Base-by-base conservation (phyloP, 2,888 invertebrate species). In the Caradrina kadenii region DNA sequence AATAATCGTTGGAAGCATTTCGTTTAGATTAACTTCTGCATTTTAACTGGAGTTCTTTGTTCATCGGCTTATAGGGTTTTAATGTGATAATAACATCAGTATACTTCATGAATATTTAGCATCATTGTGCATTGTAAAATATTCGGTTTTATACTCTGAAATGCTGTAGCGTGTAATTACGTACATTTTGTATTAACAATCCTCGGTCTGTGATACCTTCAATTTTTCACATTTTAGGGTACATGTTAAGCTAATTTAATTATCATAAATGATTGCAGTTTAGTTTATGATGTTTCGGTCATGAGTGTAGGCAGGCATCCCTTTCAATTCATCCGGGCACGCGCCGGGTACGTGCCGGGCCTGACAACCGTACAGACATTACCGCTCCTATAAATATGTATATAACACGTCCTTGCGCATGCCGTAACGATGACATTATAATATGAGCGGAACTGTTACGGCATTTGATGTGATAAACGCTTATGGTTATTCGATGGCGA, bases 291-390 rank as follows among this genome's bases (percentile, higher is more conserved):
- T 82, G 76, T 72, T 61, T 73, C 67, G 72, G 77, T 79, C 71
- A 71, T 79, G 72, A 76, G 76, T 67, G 76, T 76, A 85, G 75
- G 84, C 79, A 83, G 80, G 80, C 83, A 88, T 86, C 84, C 84
- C 86, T 87, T 88, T 89, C 89, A 89, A 91, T 89, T 89, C 89
- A 90, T 89, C 90, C 87, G 81, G 83, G 88, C 91, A 91, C 90
- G 90, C 87, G 84, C 86, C 73, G 76, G 72, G 86, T 88, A 92
- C 92, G 91, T 92, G 92, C 89, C 86, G 78, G 63, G 89, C 86
- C 79, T 92, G 79, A 86, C 86, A 91, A 91, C 86, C 79, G 66
- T 56, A 72, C 84, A 82, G 83, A 88, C 84, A 87, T 88, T 87
- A 87, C 87, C 80, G 69, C 74, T 65, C 72, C 82, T 85, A 88